phyloP scores from a whole-genome alignment of 2,113 vertebrate species.

The Mirounga angustirostris region DNA sequence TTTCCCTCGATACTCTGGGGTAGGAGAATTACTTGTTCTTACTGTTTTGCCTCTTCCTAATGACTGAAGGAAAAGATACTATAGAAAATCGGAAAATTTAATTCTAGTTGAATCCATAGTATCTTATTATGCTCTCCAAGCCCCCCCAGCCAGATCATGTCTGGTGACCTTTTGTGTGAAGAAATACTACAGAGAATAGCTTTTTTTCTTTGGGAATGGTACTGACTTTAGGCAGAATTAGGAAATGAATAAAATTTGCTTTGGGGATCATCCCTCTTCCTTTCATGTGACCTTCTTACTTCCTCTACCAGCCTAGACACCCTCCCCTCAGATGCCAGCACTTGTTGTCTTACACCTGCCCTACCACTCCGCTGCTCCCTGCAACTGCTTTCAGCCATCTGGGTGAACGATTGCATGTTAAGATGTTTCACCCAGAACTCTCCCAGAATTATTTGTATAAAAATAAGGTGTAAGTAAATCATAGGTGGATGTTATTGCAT shows the following conservation, averaged over 20 bases:
- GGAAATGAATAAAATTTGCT: not conserved
- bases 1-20: not conserved
- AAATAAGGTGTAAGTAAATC: constrained; percentile 5
- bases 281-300: not conserved
- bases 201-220: constrained; percentile 13
- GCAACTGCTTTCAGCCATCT: not conserved
- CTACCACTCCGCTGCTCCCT: not conserved
- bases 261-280: not conserved
- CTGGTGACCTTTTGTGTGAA: constrained; percentile 15
- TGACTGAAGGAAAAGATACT: not conserved
- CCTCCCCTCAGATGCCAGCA: not conserved
- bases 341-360: not conserved
- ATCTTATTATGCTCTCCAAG: not conserved
- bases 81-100: not conserved
- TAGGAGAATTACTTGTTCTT: not conserved
- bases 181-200: not conserved
- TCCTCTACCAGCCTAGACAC: not conserved
- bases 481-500: not conserved
- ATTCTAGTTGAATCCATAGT: not conserved
- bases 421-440: not conserved
- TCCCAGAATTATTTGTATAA: not conserved
- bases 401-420: not conserved
- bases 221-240: not conserved
- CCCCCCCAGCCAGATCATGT: not conserved
- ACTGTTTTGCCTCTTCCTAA: not conserved